Conservation (phyloP, 2,797 vertebrate genomes). For the Presbytis comata region DNA sequence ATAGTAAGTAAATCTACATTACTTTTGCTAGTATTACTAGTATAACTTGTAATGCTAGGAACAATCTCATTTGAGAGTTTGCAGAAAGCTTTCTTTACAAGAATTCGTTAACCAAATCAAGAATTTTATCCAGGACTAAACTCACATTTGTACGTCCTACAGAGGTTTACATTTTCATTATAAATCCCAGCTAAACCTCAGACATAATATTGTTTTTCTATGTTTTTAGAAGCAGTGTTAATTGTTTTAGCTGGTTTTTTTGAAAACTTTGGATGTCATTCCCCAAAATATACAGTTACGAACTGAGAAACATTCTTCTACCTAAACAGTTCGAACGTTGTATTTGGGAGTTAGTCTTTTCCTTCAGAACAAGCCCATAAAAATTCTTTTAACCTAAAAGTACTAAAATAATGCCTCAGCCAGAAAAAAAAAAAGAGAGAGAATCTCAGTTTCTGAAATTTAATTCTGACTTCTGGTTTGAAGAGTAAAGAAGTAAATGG, state of each 20-base stretch:
- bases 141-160: not conserved
- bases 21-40: not conserved
- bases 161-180: slow-evolving; percentile 10
- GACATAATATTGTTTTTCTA: not conserved
- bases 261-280: not conserved
- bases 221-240: not conserved
- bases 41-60: not conserved
- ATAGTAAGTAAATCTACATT: not conserved
- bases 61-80: not conserved
- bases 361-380: not conserved
- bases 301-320: not conserved
- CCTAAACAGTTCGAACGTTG: not conserved
- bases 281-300: not conserved
- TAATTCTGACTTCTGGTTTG: slow-evolving; percentile 15
- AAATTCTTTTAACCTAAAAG: not conserved
- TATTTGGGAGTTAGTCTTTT: not conserved
- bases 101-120: not conserved
- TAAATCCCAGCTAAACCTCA: not conserved
- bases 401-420: not conserved
- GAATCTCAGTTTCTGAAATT: not conserved
- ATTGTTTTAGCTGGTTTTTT: not conserved
- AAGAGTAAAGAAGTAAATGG: not conserved
- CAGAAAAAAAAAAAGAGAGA: not conserved
- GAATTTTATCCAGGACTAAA: not conserved
- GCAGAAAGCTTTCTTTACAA: not conserved